A percentile compares a stretch with the other conserved stretches of the same genome.
These are phyloP conservation scores for Sander vitreus DNA, from an alignment of 2,113 vertebrate genomes.

Conservation along the genomic window DNA sequence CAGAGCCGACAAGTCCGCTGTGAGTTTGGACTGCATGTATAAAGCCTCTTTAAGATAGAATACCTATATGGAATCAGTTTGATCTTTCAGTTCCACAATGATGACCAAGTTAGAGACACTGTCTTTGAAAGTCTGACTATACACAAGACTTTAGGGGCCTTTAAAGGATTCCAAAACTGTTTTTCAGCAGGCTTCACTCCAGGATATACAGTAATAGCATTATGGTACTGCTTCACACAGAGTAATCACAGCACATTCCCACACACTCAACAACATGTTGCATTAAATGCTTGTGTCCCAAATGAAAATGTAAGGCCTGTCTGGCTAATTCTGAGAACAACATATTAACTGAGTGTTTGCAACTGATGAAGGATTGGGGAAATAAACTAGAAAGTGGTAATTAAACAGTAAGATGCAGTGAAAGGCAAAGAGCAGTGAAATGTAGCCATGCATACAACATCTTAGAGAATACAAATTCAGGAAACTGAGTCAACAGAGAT, in stretches of 20 bases:
- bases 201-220: not conserved
- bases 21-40: not conserved
- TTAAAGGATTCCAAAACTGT: not conserved
- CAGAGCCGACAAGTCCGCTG: not conserved
- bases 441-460: slow-evolving; percentile 10
- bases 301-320: not conserved
- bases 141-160: not conserved
- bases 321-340: not conserved
- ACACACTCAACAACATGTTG: not conserved
- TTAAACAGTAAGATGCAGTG: not conserved
- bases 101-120: not conserved
- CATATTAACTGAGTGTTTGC: not conserved
- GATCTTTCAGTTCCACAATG: not conserved
- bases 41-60: not conserved
- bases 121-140: not conserved
- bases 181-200: not conserved
- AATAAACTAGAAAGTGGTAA: not conserved
- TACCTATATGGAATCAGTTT: not conserved
- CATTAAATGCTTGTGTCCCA: not conserved
- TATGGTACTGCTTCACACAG: not conserved
- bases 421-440: slow-evolving; percentile 3
- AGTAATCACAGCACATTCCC: not conserved
- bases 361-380: not conserved
- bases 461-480: slow-evolving; percentile 58
- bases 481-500: slow-evolving; percentile 53